phyloP scores from a whole-genome alignment of 2,113 vertebrate genomes.

The Dolichallabes microphthalmus region DNA sequence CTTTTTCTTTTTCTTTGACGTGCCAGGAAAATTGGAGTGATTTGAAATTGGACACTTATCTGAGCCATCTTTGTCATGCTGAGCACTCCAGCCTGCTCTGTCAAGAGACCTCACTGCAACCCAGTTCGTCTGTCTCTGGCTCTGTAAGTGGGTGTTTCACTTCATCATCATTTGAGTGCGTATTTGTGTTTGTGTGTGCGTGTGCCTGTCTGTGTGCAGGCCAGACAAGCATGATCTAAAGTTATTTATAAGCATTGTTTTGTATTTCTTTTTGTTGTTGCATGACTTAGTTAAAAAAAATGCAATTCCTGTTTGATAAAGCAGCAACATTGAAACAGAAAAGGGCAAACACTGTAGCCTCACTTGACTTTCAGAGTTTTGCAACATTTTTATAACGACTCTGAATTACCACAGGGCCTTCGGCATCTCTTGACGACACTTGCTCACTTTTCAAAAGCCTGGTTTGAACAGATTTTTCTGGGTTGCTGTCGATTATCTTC shows the following conservation, averaged over 20 bases:
- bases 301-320: background rate
- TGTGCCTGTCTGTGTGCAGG: constrained; percentile 6
- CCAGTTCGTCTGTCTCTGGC: constrained; percentile 22
- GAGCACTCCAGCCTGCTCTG: constrained; percentile 30
- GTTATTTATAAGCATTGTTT: constrained; percentile 32
- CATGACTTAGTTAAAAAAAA: constrained; percentile 39
- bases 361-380: constrained; percentile 21
- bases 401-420: background rate
- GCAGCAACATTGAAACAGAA: background rate
- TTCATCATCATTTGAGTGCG: constrained; percentile 35
- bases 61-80: constrained; percentile 65
- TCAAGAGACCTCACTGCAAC: constrained; percentile 27
- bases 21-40: constrained; percentile 75
- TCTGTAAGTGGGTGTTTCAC: constrained; percentile 35
- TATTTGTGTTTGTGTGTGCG: constrained; percentile 1
- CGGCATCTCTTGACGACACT: background rate
- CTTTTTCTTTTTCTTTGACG: constrained; percentile 72
- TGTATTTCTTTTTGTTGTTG: constrained; percentile 12
- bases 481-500: background rate
- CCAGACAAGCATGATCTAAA: background rate
- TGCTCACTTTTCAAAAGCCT: background rate
- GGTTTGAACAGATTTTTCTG: background rate
- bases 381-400: constrained; percentile 15
- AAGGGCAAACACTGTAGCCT: constrained; percentile 1
- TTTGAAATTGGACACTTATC: constrained; percentile 68